phyloP scores from a whole-genome alignment of 2,888 invertebrate genomes.

The Muschampia plurimacula region DNA sequence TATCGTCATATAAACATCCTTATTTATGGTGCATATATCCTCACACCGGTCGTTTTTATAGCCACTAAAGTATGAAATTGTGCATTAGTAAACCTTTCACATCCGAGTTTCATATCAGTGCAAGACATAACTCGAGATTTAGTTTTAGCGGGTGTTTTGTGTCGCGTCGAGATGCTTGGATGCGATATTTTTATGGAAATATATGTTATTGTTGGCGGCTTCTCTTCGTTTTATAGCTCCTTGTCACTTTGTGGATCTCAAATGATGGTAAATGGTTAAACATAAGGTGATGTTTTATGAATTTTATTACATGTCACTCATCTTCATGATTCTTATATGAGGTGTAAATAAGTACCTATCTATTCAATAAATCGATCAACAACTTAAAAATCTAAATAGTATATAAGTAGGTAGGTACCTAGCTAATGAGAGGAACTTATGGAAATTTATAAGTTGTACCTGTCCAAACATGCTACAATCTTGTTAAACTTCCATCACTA shows the following conservation, averaged over 20 bases:
- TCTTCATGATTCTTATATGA: not conserved
- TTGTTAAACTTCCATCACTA: conserved; percentile 4
- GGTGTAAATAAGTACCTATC: no score
- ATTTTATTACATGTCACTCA: conserved; percentile 3
- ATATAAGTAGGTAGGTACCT: not conserved
- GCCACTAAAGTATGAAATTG: conserved; percentile 81
- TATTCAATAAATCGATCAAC: not conserved
- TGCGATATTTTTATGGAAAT: conserved; percentile 77
- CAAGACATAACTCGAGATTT: conserved; percentile 75
- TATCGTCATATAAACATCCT: conserved; percentile 72
- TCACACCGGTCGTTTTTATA: conserved; percentile 70
- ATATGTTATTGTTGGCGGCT: conserved; percentile 63
- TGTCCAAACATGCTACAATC: not conserved
- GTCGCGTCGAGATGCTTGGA: conserved; percentile 62
- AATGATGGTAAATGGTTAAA: conserved; percentile 38
- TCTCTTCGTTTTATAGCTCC: conserved; percentile 68
- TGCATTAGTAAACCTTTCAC: conserved; percentile 79
- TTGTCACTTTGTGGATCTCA: conserved; percentile 66
- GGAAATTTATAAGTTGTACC: not conserved
- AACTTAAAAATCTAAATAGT: not conserved
- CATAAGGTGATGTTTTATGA: conserved; percentile 24
- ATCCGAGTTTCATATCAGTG: conserved; percentile 67
- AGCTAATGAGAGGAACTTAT: not conserved
- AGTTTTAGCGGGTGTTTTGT: conserved; percentile 73
- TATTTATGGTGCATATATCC: conserved; percentile 73